Evolutionary conservation across 2,113 vertebrate species (phyloP).

Genomic region (Gadus macrocephalus): DNA sequence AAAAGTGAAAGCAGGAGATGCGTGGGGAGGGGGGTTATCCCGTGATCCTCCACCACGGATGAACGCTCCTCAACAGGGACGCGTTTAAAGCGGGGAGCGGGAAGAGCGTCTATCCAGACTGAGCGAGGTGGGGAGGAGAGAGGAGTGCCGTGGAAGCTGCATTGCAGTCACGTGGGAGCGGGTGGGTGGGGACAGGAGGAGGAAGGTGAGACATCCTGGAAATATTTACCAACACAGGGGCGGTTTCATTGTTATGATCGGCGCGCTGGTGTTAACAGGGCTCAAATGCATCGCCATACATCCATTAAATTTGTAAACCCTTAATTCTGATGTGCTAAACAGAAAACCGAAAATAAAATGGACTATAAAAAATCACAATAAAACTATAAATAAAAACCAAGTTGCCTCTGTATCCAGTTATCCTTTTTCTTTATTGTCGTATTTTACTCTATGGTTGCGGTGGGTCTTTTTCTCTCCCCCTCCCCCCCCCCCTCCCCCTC

Average conservation of each 20-base stretch:
- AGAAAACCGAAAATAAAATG: conserved; percentile 25
- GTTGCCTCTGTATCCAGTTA: conserved; percentile 11
- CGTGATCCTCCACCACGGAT: conserved; percentile 45
- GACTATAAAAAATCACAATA: conserved; percentile 17
- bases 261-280: background rate
- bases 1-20: conserved; percentile 8
- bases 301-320: background rate
- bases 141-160: conserved; percentile 47
- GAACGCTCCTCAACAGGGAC: conserved; percentile 58
- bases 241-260: conserved; percentile 26
- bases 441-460: background rate
- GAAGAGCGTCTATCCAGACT: conserved; percentile 6
- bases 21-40: conserved; percentile 44
- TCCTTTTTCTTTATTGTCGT: conserved; percentile 23
- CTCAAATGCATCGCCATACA: background rate
- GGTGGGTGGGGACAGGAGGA: conserved; percentile 28
- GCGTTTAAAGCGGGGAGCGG: conserved; percentile 54
- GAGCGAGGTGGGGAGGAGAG: conserved; percentile 1
- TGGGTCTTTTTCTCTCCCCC: conserved; percentile 31
- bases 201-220: conserved; percentile 52
- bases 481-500: background rate
- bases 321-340: conserved; percentile 24
- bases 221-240: conserved; percentile 63
- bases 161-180: conserved; percentile 53
- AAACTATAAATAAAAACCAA: conserved; percentile 3